Base-by-base conservation (phyloP, 2,797 vertebrate genomes). In the Dendrocincla tyrannina region DNA sequence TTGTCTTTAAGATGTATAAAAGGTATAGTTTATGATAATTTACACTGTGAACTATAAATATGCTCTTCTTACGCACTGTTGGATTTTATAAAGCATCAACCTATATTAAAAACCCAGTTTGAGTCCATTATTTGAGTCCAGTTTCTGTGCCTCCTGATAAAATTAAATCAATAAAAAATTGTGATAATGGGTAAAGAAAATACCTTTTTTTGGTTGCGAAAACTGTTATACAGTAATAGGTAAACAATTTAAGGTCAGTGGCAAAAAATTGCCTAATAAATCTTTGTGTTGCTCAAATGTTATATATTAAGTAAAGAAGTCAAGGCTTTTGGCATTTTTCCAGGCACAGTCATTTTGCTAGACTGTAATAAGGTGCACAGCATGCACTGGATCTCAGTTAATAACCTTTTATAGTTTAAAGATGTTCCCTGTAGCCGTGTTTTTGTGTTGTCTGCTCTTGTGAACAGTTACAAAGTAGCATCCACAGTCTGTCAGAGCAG, bases 391-490 rank as follows among this genome's bases (percentile, higher is more conserved):
- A 50, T 88, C 63, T 86, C 91, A 17, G 85, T 86, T 95, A 87
- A 82, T 91, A 79, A 72, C 52, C 32, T 52, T 82, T 85, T 86
- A 39, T 66, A 62, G 56, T 63, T 85, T 50, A 41, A 84, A 73
- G 59, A 88, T 66, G 37, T 77, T 93, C 66, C 50, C 46, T 50
- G 37, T 75, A 70, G 63, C 79, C 11, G 8, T 81, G 59, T 63
- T 90, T 91, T 55, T 73, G 56, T 81, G 84, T 42, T 83, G 46
- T 63, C 95, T 96, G 60, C 50, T 88, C 44, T n/a, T 37, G n/a
- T 73, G 80, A 60, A 42, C 55, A 84, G 37, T 94, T 88, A 14
- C 0, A 2, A 10, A 44, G 67, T 32, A 76, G 25, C 37, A 85
- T 81, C 53, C 46, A 14, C 70, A 62, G 32, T n/a, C 18, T 85